Base-by-base conservation (phyloP, 1,140 invertebrate species). In the Drosophila parvula region DNA sequence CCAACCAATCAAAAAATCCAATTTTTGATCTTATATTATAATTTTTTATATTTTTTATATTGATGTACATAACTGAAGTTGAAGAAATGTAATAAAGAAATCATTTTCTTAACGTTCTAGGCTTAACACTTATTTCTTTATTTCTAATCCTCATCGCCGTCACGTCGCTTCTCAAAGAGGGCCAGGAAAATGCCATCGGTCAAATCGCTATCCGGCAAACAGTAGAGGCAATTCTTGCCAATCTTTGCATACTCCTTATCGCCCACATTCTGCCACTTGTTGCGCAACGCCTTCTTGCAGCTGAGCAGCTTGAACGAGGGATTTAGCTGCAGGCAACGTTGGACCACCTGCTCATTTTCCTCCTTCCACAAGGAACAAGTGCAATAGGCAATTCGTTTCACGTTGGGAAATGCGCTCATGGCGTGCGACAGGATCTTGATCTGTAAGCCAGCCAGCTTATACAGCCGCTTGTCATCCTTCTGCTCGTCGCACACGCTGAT, bases 181-280 rank as follows among this genome's bases (percentile, higher is more conserved):
- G 98, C 97, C 18, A 99, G 94, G 93, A 99, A 99, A 92, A 99
- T 99, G 30, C 98, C 98, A 93, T 97, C 98, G 0, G 97, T 98
- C 4, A 95, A 92, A 93, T 98, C 97, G 4, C 93, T 90, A 12
- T 96, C 94, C 0, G 96, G 94, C 70, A 93, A 93, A 0, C 96
- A 94, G 90, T 98, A 96, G 1, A 99, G 76, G 92, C 97, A 98
- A 59, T 95, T 95, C 14, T 95, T 94, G 81, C 93, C 95, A 92
- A 93, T 94, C 74, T 93, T 92, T 11, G 81, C 86, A 79, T 95
- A 96, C 64, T 95, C 93, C 3, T 92, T 77, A 9, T 94, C 95
- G 11, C 96, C 95, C 70, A 94, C 94, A 85, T 95, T 95, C 47
- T 93, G 93, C 96, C 96, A 97, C 55, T 94, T 93, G 9, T 93